A percentile compares a stretch with the other conserved stretches of the same genome.
Evolutionary conservation across 2,888 invertebrate species (phyloP).

Genomic region (Xylota sylvarum): DNA sequence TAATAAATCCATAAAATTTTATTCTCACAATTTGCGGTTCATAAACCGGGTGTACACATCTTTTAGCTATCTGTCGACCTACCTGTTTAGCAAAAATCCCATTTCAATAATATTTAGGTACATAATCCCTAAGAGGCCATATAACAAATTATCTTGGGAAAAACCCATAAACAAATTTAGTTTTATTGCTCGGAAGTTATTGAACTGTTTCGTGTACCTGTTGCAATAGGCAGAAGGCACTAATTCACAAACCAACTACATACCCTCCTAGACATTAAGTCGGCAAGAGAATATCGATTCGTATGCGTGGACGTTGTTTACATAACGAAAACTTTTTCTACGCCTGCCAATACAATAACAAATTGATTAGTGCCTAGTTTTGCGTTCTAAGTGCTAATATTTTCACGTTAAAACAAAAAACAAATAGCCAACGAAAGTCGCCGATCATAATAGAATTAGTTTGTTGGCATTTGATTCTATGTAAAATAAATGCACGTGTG

Average conservation of each 20-base stretch:
- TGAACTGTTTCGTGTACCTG: slow-evolving; percentile 55
- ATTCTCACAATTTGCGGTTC: slow-evolving; percentile 71
- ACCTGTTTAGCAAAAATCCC: slow-evolving; percentile 61
- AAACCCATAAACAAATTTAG: slow-evolving; percentile 75
- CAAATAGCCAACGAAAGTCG: slow-evolving; percentile 8
- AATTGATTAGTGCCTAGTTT: slow-evolving; percentile 59
- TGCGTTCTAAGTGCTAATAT: slow-evolving; percentile 15
- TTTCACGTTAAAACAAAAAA: neutral
- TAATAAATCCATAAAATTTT: slow-evolving; percentile 65
- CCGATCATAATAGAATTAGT: neutral
- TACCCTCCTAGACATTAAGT: slow-evolving; percentile 60
- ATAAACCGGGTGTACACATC: slow-evolving; percentile 29
- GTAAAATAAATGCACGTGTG: neutral
- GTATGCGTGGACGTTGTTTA: slow-evolving; percentile 22
- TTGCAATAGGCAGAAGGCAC: slow-evolving; percentile 34
- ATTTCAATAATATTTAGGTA: slow-evolving; percentile 63
- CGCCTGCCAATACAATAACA: slow-evolving; percentile 52
- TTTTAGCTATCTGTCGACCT: neutral
- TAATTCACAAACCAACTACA: slow-evolving; percentile 20
- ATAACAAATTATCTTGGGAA: slow-evolving; percentile 67
- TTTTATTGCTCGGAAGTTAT: slow-evolving; percentile 73
- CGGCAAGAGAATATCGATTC: slow-evolving; percentile 24
- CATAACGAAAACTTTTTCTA: slow-evolving; percentile 40
- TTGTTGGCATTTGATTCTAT: neutral
- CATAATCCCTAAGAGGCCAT: slow-evolving; percentile 53